These are phyloP conservation scores for Etheostoma perlongum DNA, from an alignment of 2,797 vertebrate species.

Conservation along the genomic window DNA sequence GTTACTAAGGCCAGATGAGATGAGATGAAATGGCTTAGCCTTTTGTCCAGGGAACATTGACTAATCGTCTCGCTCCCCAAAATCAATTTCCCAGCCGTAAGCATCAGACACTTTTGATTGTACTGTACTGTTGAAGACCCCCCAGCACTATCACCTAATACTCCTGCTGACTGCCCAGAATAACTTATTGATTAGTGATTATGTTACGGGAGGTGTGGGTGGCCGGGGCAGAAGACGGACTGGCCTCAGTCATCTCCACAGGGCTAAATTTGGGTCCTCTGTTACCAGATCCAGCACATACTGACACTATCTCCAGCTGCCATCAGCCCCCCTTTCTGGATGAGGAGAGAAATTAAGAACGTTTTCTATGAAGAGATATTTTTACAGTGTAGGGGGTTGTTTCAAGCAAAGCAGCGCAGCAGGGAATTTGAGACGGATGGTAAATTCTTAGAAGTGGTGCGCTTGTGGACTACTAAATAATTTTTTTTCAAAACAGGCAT, in stretches of 20 bases:
- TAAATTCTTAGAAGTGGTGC: conserved; percentile 33
- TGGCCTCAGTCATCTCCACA: conserved; percentile 78
- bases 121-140: conserved; percentile 82
- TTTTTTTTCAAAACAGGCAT: conserved; percentile 26
- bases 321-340: conserved; percentile 41
- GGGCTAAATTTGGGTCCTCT: conserved; percentile 79
- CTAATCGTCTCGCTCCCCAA: conserved; percentile 79
- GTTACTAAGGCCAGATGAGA: conserved; percentile 84
- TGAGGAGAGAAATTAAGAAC: conserved; percentile 28
- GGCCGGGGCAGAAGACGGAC: conserved; percentile 78
- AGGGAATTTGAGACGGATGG: conserved; percentile 8
- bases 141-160: conserved; percentile 78
- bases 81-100: conserved; percentile 84
- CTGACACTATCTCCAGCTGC: conserved; percentile 68
- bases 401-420: conserved; percentile 33
- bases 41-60: conserved; percentile 85
- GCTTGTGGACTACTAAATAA: conserved; percentile 29
- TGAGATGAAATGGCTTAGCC: conserved; percentile 86
- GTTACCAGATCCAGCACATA: conserved; percentile 76
- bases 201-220: conserved; percentile 82
- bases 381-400: conserved; percentile 8
- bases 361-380: neutral
- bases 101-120: conserved; percentile 82
- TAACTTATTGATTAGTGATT: conserved; percentile 81
- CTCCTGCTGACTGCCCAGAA: conserved; percentile 74